A percentile compares a stretch with the other conserved stretches of the same genome.
Evolutionary conservation across 1,140 invertebrate genomes (phyloP).

Genomic region (Zaprionus nigranus): DNA sequence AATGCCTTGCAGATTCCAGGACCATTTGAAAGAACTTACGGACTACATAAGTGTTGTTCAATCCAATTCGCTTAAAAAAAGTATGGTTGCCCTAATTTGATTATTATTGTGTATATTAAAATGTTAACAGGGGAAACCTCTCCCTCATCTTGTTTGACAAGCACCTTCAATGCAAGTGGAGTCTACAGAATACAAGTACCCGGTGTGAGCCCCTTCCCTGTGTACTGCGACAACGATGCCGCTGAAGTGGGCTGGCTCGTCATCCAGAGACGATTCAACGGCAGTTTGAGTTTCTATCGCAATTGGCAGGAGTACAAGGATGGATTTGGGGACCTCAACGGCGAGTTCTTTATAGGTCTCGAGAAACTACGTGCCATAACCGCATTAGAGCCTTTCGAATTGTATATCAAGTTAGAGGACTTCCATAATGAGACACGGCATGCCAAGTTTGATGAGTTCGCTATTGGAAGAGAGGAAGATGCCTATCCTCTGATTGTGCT

Average conservation of each 20-base stretch:
- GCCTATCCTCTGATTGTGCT: slow-evolving; percentile 88
- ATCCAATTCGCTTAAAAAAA: not conserved
- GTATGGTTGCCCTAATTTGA: not conserved
- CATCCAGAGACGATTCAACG: slow-evolving; percentile 87
- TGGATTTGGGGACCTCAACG: slow-evolving; percentile 87
- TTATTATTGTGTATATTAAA: not conserved
- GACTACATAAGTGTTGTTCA: not conserved
- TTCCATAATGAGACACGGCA: slow-evolving; percentile 85
- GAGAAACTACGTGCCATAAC: slow-evolving; percentile 87
- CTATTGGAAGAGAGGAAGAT: slow-evolving; percentile 87
- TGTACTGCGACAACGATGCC: slow-evolving; percentile 51
- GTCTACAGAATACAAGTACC: slow-evolving; percentile 44
- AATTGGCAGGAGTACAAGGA: slow-evolving; percentile 88
- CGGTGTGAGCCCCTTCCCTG: slow-evolving; percentile 44
- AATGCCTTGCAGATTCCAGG: slow-evolving; percentile 9
- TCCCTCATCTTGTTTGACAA: slow-evolving; percentile 48
- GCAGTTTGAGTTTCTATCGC: slow-evolving; percentile 87
- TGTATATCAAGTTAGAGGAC: slow-evolving; percentile 88
- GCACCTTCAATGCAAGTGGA: slow-evolving; percentile 16
- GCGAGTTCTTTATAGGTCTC: slow-evolving; percentile 88
- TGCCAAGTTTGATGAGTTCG: slow-evolving; percentile 88
- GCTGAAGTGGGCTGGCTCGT: slow-evolving; percentile 86
- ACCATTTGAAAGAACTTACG: slow-evolving; percentile 12
- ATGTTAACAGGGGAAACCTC: not conserved
- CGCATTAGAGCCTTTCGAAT: slow-evolving; percentile 86